Evolutionary conservation across 2,797 vertebrate genomes (phyloP), one percentile per base, ranked within the genome.

Genomic region (Coregonus suidteri): DNA sequence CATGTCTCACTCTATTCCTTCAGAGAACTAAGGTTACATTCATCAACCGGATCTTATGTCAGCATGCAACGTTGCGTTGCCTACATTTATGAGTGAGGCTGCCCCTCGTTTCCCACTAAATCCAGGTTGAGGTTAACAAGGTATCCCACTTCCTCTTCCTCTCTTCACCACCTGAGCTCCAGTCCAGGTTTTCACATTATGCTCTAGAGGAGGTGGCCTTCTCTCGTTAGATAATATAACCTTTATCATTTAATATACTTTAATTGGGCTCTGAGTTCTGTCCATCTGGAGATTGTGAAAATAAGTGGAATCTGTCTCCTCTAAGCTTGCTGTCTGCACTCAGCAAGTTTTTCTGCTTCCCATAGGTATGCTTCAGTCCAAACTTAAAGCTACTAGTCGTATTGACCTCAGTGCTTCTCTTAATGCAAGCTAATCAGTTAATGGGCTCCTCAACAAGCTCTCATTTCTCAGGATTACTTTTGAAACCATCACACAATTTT

Each of bases 371-470:
- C 59, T 25, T 64, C 18, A 30, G 59, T 9, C n/a, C n/a, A 64
- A 25, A 25, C n/a, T 11, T 62, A 47, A 47, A 47, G 9, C 41
- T 47, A 47, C 41, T 47, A 47, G n/a, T n/a, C n/a, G n/a, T n/a
- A n/a, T 13, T 20, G 20, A 3, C 20, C 59, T 25, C 20, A 62
- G 20, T 25, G 25, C 4, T 25, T 64, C 20, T 25, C 20, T 25
- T 64, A 64, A 64, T 64, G 59, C 20, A 64, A 64, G 59, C 59
- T 25, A 64, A 64, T 64, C 59, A 64, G 59, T 64, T 30, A 25
- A 64, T 64, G 59, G 59, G 1, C n/a, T 25, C 9, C 59, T 64
- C 59, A 64, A 64, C 59, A 25, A 64, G 11, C 25, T 25, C 20
- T 20, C 16, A 30, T 64, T 11, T 30, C 25, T 13, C 18, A 7